Evolutionary conservation across 30 jellyfish, hydroid and myxozoan genomes (phyloP).

Genomic region (Pseudorhiza aurosa): DNA sequence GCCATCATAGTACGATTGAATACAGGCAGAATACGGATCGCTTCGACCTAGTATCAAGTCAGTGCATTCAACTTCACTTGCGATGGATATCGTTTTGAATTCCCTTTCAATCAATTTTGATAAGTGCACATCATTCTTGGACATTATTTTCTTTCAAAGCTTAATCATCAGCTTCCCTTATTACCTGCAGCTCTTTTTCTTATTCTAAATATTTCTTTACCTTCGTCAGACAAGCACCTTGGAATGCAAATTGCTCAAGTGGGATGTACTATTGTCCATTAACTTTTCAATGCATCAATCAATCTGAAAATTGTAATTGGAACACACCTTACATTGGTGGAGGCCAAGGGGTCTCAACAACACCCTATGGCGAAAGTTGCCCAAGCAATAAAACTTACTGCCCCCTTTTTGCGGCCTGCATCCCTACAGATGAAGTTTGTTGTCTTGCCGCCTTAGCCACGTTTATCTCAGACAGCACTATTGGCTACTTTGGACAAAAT

Average conservation of each 20-base stretch:
- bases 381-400: conserved; percentile 2
- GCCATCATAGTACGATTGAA: no score
- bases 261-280: conserved; percentile 33
- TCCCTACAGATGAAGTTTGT: conserved; percentile 12
- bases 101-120: no score
- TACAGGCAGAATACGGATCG: no score
- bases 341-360: neutral
- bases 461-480: conserved; percentile 8
- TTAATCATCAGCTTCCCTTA: no score
- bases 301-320: conserved; percentile 3
- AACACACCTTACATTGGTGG: conserved; percentile 38
- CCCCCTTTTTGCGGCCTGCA: conserved; percentile 44
- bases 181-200: no score
- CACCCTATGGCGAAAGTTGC: conserved; percentile 47
- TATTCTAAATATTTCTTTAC: no score
- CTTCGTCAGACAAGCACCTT: conserved; percentile 36
- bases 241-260: conserved; percentile 39
- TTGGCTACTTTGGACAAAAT: neutral
- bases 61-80: no score
- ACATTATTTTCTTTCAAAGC: no score
- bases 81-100: no score
- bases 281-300: conserved; percentile 39
- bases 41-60: no score
- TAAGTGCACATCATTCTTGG: no score
- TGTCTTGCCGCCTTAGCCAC: conserved; percentile 1